A percentile compares a stretch with the other conserved stretches of the same genome.
phyloP scores from a whole-genome alignment of 1,140 invertebrate genomes.

The Oryzaephilus surinamensis region DNA sequence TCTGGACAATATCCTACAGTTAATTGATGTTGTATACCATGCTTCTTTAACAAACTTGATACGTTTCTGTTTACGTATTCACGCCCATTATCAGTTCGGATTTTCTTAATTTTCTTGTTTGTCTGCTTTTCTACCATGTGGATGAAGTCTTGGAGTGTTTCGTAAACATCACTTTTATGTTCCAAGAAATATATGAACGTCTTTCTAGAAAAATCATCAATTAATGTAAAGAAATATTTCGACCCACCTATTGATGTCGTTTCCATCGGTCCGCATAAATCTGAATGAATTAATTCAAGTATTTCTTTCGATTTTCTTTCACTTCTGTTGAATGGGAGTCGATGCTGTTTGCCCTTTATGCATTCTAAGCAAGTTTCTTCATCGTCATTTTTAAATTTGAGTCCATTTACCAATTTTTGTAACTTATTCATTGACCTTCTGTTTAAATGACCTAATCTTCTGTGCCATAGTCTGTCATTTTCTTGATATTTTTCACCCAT shows the following conservation, averaged over 20 bases:
- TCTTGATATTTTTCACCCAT: background rate
- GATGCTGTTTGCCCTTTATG: background rate
- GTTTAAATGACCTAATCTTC: conserved; percentile 19
- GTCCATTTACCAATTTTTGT: background rate
- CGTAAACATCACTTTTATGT: conserved; percentile 18
- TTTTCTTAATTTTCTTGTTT: conserved; percentile 21
- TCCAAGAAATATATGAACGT: conserved; percentile 33
- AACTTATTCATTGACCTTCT: conserved; percentile 20
- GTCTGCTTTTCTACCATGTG: conserved; percentile 29
- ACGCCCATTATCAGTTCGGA: conserved; percentile 32
- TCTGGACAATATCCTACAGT: conserved; percentile 30
- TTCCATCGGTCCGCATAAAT: conserved; percentile 34
- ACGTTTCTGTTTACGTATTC: conserved; percentile 28
- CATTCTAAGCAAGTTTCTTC: background rate
- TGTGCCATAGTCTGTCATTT: conserved; percentile 21
- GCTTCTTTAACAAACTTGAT: conserved; percentile 19
- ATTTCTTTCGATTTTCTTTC: background rate
- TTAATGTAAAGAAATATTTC: conserved; percentile 36
- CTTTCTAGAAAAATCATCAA: conserved; percentile 34
- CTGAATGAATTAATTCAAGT: conserved; percentile 21
- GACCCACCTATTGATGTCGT: conserved; percentile 25
- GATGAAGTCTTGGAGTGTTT: conserved; percentile 30
- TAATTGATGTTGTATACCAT: conserved; percentile 31
- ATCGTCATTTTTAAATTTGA: background rate
- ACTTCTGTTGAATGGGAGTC: conserved; percentile 1